Evolutionary conservation across 2,797 vertebrate species (phyloP).

Genomic region (Coregonus suidteri): DNA sequence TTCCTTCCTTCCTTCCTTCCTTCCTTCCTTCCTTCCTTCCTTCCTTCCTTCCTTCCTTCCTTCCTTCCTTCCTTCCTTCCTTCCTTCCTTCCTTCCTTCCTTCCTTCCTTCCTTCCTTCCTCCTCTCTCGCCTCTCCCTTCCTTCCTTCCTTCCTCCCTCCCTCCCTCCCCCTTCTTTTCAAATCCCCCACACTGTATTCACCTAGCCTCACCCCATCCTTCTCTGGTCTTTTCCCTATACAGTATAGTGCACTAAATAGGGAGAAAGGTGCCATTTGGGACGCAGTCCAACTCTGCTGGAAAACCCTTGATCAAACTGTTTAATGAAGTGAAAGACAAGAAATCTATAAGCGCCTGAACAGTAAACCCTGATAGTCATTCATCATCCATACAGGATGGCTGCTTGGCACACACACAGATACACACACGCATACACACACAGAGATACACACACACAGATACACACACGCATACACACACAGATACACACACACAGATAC

Average conservation of each 20-base stretch:
- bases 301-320: conserved; percentile 62
- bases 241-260: neutral
- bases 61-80: neutral
- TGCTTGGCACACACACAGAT: conserved; percentile 26
- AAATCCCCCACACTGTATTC: too few relatives aligned
- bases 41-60: neutral
- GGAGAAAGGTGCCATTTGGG: neutral
- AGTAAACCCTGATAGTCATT: conserved; percentile 63
- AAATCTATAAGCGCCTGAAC: conserved; percentile 66
- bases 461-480: too few relatives aligned
- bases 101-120: neutral
- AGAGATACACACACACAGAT: too few relatives aligned
- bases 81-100: too few relatives aligned
- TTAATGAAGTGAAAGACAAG: conserved; percentile 74
- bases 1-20: too few relatives aligned
- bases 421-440: too few relatives aligned
- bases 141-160: too few relatives aligned
- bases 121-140: neutral
- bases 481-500: too few relatives aligned
- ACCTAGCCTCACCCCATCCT: too few relatives aligned
- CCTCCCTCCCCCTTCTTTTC: neutral
- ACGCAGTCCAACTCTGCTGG: conserved; percentile 25
- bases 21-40: too few relatives aligned
- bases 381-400: conserved; percentile 65
- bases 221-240: too few relatives aligned